Base-by-base conservation (phyloP, 2,888 invertebrate genomes). In the Stegophylla sp. region DNA sequence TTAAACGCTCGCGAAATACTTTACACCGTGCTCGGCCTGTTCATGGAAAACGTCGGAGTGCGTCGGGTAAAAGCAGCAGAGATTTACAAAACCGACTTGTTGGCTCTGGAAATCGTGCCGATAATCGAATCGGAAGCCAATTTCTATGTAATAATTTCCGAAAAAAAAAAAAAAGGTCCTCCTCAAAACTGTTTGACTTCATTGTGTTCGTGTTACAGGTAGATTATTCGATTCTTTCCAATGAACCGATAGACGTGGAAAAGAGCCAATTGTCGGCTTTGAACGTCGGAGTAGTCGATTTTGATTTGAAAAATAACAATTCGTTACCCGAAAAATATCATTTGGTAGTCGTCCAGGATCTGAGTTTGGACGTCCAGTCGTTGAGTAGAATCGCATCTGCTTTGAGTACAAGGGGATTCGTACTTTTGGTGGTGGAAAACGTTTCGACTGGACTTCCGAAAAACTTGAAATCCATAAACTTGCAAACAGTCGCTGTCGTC, bases 111-210 rank as follows among this genome's bases (percentile, higher is more conserved):
- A 1, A 71, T 79, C 7, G 69, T 79, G 20, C 48, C 15, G 34
- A 79, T 79, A 41, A 61, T 79, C 13, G 79, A 79, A 79, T 59
- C 67, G n/a, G 79, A 79, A 51, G 69, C 69, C 12, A 79, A 79
- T 23, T 79, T 79, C 12, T 79, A 59, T 61, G 79, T 79, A 61
- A n/a, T n/a, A n/a, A n/a, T n/a, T n/a, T n/a, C n/a, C n/a, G n/a
- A n/a, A n/a, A n/a, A n/a, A n/a, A n/a, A n/a, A n/a, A n/a, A n/a
- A n/a, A n/a, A n/a, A n/a, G n/a, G n/a, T n/a, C n/a, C n/a, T n/a
- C n/a, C n/a, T n/a, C n/a, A n/a, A n/a, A n/a, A n/a, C n/a, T n/a
- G n/a, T n/a, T n/a, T n/a, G n/a, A n/a, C n/a, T n/a, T n/a, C n/a
- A n/a, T n/a, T n/a, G n/a, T n/a, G n/a, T n/a, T n/a, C n/a, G n/a